phyloP scores from a whole-genome alignment of 64 coral and sea anemone genomes.

The Platygyra sinensis region DNA sequence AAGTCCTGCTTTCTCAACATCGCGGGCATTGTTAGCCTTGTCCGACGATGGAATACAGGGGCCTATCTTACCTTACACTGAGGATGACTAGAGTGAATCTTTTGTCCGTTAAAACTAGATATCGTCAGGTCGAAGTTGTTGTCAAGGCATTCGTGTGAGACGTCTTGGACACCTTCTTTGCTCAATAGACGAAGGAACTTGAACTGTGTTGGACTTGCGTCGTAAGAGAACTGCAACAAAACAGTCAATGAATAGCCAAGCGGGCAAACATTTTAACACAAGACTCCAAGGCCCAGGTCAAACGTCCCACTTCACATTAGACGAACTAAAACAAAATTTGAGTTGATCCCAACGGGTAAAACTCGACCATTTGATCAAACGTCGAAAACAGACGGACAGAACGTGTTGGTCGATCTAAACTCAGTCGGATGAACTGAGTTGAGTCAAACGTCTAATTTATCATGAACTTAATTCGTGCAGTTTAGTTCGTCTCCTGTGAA shows the following conservation, averaged over 20 bases:
- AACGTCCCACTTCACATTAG: no score
- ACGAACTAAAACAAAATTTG: no score
- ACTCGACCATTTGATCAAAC: no score
- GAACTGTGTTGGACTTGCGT: constrained; percentile 67
- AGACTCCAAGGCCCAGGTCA: no score
- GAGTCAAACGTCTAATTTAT: no score
- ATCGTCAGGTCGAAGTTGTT: constrained; percentile 5
- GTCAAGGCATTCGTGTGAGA: constrained; percentile 55
- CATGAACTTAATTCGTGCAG: no score
- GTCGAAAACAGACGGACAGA: no score
- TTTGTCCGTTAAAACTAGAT: constrained; percentile 52
- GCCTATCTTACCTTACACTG: constrained; percentile 37
- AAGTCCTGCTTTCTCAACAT: not conserved
- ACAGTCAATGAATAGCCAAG: not conserved
- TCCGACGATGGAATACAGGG: no score
- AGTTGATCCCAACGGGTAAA: no score
- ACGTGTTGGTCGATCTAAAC: no score
- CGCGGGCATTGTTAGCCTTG: not conserved
- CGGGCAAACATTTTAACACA: not conserved
- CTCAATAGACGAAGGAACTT: constrained; percentile 87
- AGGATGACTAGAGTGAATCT: constrained; percentile 1
- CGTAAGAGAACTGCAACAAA: constrained; percentile 68
- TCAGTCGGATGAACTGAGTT: no score
- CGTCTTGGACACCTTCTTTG: constrained; percentile 48
- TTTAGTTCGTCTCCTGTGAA: no score